phyloP scores from a whole-genome alignment of 2,888 invertebrate genomes.

The Oligia latruncula region DNA sequence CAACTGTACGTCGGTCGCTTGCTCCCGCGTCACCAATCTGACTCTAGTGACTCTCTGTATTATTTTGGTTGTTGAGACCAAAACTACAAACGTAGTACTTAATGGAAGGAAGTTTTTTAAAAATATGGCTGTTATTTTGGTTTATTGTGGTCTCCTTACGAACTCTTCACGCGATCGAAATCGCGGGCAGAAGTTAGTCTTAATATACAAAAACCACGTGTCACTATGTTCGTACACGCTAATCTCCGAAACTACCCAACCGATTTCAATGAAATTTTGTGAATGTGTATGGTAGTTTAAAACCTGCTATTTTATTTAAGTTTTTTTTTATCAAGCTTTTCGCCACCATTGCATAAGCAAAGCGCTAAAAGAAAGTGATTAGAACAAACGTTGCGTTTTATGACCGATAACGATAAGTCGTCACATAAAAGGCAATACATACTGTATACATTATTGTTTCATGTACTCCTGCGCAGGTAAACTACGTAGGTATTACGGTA shows the following conservation, averaged over 20 bases:
- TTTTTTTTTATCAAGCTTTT: not conserved
- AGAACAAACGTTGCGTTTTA: constrained; percentile 5
- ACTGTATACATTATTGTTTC: constrained; percentile 11
- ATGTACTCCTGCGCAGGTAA: constrained; percentile 4
- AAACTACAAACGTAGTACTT: too few relatives aligned
- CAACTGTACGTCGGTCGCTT: too few relatives aligned
- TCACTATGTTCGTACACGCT: not conserved
- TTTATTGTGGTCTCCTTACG: too few relatives aligned
- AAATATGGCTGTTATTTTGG: too few relatives aligned
- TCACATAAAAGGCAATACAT: constrained; percentile 11
- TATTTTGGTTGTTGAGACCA: too few relatives aligned
- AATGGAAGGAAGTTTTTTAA: too few relatives aligned
- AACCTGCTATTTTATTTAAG: not conserved
- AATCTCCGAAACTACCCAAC: not conserved
- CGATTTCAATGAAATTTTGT: not conserved
- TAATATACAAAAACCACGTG: not conserved
- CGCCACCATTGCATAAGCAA: not conserved
- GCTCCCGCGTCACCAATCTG: too few relatives aligned
- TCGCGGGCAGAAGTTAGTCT: too few relatives aligned
- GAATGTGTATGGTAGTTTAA: not conserved
- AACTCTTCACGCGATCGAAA: too few relatives aligned
- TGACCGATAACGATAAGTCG: not conserved
- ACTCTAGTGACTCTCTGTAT: too few relatives aligned
- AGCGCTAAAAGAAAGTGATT: not conserved
- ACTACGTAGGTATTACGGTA: not conserved